Base-by-base conservation (phyloP, 2,797 vertebrate genomes). In the Sebastolobus alascanus region DNA sequence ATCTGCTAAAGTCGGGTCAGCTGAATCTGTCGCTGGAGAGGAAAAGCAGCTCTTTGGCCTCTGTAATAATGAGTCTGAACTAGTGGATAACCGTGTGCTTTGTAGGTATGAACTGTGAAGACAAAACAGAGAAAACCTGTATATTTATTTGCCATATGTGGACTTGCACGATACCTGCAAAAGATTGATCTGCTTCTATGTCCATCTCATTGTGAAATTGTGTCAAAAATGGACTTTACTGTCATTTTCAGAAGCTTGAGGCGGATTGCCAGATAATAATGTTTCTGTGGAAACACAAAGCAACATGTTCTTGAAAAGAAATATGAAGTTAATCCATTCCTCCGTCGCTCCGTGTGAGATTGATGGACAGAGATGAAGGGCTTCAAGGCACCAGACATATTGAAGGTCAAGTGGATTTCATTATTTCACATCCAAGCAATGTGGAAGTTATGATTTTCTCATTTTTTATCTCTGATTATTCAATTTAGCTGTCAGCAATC, bases 371-470 rank as follows among this genome's bases (percentile, higher is more conserved):
- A 65, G 69, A 83, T 75, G 60, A 82, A 83, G 14, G 65, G 82
- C 84, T 88, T 77, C n/a, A 75, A 90, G 78, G 87, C 79, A 67
- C 46, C 73, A 60, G 55, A 68, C 65, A 72, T 54, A 87, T 58
- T 90, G 84, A 93, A 92, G 89, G 90, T 93, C 90, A 94, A 94
- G 87, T 83, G 76, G 75, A 80, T 92, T 90, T 91, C 58, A 86
- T 90, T 80, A 89, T 89, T 88, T 86, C 31, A 68, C 56, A 80
- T 77, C 40, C 61, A 66, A 80, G 75, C 77, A 60, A 64, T 72
- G 50, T 38, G n/a, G 4, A 77, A 75, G 50, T 76, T 71, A 38
- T 73, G 60, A 43, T 88, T 85, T 86, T 79, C 54, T 77, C 66
- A 74, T 79, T 50, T 77, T 59, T 38, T 14, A 59, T 72, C 72